Conservation (phyloP, 2,888 invertebrate genomes). For the Prionchulus punctatus region DNA sequence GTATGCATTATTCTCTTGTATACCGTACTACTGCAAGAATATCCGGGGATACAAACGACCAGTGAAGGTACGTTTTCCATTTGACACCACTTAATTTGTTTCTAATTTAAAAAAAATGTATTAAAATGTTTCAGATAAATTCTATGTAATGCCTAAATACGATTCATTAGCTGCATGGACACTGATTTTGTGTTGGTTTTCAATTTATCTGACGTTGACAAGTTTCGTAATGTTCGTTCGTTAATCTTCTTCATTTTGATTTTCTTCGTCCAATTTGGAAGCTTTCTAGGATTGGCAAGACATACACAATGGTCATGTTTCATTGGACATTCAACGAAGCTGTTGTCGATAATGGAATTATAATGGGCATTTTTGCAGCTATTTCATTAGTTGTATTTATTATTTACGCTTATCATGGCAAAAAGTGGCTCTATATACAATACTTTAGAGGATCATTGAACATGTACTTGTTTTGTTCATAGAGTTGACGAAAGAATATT, state of each 20-base stretch:
- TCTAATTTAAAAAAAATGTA: background rate
- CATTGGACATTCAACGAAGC: constrained; percentile 32
- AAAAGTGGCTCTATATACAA: too few relatives aligned
- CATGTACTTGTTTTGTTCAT: background rate
- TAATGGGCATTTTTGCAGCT: constrained; percentile 11
- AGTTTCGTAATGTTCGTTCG: constrained; percentile 2
- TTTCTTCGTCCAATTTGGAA: background rate
- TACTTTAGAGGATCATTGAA: too few relatives aligned
- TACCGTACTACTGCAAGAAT: background rate
- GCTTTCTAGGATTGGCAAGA: background rate
- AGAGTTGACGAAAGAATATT: background rate
- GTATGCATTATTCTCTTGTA: constrained; percentile 23
- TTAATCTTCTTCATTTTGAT: too few relatives aligned
- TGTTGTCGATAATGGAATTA: constrained; percentile 31
- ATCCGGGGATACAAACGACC: background rate
- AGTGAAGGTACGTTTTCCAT: background rate
- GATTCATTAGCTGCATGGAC: constrained; percentile 18
- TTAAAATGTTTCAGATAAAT: constrained; percentile 6
- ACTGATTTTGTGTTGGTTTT: constrained; percentile 30
- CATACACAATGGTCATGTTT: constrained; percentile 34
- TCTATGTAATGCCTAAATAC: constrained; percentile 17
- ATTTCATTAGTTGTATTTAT: background rate
- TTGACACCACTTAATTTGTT: background rate
- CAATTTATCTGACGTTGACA: background rate
- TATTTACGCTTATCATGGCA: background rate